Conservation (phyloP, 2,113 vertebrate genomes). For the Brienomyrus brachyistius region DNA sequence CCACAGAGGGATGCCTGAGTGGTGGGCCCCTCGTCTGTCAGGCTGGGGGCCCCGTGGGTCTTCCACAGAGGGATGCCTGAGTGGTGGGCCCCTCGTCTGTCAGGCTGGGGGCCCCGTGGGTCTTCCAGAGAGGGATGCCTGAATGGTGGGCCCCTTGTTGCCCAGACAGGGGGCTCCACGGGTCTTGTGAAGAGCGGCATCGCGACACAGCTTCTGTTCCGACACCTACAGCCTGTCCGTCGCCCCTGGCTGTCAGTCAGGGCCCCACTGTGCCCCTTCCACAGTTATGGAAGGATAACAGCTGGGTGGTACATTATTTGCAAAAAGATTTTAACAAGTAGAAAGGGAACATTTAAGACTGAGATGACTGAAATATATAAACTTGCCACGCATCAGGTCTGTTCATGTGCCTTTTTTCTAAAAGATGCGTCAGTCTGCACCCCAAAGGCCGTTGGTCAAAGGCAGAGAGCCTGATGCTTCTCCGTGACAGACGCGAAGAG, state of each 20-base stretch:
- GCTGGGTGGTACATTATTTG: not conserved
- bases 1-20: no score
- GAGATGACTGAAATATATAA: not conserved
- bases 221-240: not conserved
- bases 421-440: not conserved
- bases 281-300: not conserved
- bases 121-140: not conserved
- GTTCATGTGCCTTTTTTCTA: not conserved
- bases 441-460: not conserved
- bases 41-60: not conserved
- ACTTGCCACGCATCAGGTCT: not conserved
- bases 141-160: not conserved
- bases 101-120: not conserved
- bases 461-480: not conserved
- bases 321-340: not conserved
- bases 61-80: not conserved
- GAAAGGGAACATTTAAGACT: not conserved
- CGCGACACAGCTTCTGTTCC: not conserved
- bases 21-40: not conserved
- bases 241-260: not conserved
- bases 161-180: not conserved
- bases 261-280: not conserved
- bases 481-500: not conserved
- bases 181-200: not conserved
- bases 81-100: not conserved